Conservation (phyloP, 2,113 vertebrate species). For the Synodontis membranacea region DNA sequence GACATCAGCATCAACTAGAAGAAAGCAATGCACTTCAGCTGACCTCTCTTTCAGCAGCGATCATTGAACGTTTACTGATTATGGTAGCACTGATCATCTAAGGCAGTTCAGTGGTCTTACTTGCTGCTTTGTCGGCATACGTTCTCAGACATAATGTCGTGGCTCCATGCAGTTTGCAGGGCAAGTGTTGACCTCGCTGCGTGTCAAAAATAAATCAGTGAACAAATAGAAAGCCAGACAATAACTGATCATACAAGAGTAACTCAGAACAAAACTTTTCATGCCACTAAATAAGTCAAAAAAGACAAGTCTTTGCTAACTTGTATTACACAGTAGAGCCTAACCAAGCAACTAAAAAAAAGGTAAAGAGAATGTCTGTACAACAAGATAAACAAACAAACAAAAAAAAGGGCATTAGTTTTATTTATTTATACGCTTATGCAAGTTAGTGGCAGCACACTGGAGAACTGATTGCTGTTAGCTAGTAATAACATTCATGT, state of each 20-base stretch:
- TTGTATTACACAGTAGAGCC: not conserved
- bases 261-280: not conserved
- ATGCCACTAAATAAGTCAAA: not conserved
- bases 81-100: not conserved
- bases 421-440: not conserved
- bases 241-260: not conserved
- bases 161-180: constrained; percentile 80
- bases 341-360: not conserved
- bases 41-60: not conserved
- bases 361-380: not conserved
- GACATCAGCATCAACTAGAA: constrained; percentile 90
- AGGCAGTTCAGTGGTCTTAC: constrained; percentile 64
- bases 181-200: constrained; percentile 79
- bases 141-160: constrained; percentile 77
- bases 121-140: constrained; percentile 84
- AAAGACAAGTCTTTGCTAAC: not conserved
- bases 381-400: not conserved
- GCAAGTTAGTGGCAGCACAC: not conserved
- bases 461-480: not conserved
- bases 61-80: not conserved
- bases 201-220: not conserved
- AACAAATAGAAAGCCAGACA: too few species aligned
- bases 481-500: not conserved
- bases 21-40: not conserved
- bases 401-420: not conserved